phyloP scores from a whole-genome alignment of 2,888 invertebrate species.

The Onchidella celtica region DNA sequence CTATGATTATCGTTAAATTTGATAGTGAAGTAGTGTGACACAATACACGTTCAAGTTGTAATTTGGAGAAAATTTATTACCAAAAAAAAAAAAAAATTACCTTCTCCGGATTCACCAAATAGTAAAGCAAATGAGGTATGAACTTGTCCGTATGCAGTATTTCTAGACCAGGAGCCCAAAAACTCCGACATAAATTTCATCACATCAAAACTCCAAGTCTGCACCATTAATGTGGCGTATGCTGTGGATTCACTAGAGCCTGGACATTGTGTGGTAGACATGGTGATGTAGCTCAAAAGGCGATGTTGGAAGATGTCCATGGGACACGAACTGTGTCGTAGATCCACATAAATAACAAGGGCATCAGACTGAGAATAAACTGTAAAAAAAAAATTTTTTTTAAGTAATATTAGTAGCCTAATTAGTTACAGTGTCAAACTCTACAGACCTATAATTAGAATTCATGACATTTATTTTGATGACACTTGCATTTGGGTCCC shows the following conservation, averaged over 20 bases:
- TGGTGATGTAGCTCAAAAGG: conserved; percentile 46
- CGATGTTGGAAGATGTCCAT: conserved; percentile 37
- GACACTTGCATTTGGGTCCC: too few species aligned
- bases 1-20: too few species aligned
- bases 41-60: too few species aligned
- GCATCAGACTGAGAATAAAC: conserved; percentile 15
- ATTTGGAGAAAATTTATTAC: too few species aligned
- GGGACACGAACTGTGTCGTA: conserved; percentile 46
- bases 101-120: conserved; percentile 51
- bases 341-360: conserved; percentile 41
- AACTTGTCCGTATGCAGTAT: not conserved
- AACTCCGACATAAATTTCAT: conserved; percentile 44
- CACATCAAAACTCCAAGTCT: conserved; percentile 44
- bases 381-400: not conserved
- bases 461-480: too few species aligned
- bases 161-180: not conserved
- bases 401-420: too few species aligned
- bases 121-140: conserved; percentile 44
- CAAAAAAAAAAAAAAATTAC: too few species aligned
- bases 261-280: conserved; percentile 36
- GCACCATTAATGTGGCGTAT: conserved; percentile 20
- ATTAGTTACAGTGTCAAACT: too few species aligned
- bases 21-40: too few species aligned
- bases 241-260: conserved; percentile 7
- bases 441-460: too few species aligned